A percentile compares a stretch with the other conserved stretches of the same genome.
Evolutionary conservation across 2,113 vertebrate genomes (phyloP).

Genomic region (Baryphthengus martii): DNA sequence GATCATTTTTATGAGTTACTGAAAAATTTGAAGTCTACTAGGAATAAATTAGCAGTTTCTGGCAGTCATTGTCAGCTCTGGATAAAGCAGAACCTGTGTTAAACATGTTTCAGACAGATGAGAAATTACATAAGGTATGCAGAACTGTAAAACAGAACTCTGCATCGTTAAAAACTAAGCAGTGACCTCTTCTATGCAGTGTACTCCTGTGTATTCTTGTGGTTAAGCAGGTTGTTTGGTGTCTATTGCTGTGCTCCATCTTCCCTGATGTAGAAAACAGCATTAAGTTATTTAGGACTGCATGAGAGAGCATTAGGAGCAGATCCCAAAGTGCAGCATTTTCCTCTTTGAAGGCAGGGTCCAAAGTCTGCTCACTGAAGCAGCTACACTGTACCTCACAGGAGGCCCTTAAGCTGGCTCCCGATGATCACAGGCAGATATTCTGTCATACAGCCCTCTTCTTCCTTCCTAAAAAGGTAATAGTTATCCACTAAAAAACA

Average conservation of each 20-base stretch:
- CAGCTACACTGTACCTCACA: background rate
- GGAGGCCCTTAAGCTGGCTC: background rate
- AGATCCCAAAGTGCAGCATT: background rate
- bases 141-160: background rate
- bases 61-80: background rate
- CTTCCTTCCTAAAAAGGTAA: background rate
- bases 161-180: background rate
- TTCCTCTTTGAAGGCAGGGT: background rate
- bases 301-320: background rate
- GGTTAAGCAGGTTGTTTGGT: background rate
- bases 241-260: background rate
- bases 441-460: background rate
- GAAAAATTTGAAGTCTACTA: background rate
- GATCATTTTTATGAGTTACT: background rate
- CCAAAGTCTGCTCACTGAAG: background rate
- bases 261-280: background rate
- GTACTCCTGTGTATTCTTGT: background rate
- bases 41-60: background rate
- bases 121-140: background rate
- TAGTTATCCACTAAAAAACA: background rate
- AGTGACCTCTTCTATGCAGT: background rate
- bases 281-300: background rate
- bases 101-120: background rate
- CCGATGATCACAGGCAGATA: background rate
- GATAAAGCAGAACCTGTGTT: background rate